phyloP scores from a whole-genome alignment of 2,797 vertebrate genomes.

The Acomys russatus region DNA sequence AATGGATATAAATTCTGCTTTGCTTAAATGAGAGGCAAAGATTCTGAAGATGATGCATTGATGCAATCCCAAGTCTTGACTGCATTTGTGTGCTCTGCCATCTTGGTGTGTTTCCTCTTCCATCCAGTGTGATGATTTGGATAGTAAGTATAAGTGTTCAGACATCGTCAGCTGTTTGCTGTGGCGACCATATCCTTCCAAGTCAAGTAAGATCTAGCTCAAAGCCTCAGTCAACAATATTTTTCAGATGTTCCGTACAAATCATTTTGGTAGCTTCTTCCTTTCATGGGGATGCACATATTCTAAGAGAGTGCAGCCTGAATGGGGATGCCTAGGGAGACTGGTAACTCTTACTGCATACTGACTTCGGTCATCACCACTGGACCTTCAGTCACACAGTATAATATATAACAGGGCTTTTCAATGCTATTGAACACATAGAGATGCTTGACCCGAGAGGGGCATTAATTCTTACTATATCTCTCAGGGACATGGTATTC shows the following conservation, averaged over 20 bases:
- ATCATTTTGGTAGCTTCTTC: background rate
- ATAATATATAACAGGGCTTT: background rate
- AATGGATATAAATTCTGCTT: background rate
- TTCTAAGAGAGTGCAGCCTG: background rate
- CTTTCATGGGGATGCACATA: background rate
- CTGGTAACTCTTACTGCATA: accelerated
- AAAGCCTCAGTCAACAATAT: background rate
- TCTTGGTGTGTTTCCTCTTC: background rate
- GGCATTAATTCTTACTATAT: background rate
- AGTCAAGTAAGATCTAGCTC: background rate
- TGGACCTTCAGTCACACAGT: background rate
- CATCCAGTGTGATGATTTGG: background rate
- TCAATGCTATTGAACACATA: background rate
- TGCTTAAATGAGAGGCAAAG: background rate
- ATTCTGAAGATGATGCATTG: too few species aligned
- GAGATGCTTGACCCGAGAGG: background rate
- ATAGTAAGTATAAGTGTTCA: background rate
- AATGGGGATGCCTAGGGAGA: background rate
- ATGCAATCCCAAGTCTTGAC: background rate
- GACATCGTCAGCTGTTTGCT: background rate
- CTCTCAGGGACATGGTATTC: accelerated
- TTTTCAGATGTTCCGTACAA: background rate
- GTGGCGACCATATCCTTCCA: background rate
- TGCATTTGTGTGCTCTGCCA: background rate
- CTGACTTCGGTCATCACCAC: background rate